Base-by-base conservation (phyloP, 2,888 invertebrate genomes). In the Caenorhabditis panamensis region DNA sequence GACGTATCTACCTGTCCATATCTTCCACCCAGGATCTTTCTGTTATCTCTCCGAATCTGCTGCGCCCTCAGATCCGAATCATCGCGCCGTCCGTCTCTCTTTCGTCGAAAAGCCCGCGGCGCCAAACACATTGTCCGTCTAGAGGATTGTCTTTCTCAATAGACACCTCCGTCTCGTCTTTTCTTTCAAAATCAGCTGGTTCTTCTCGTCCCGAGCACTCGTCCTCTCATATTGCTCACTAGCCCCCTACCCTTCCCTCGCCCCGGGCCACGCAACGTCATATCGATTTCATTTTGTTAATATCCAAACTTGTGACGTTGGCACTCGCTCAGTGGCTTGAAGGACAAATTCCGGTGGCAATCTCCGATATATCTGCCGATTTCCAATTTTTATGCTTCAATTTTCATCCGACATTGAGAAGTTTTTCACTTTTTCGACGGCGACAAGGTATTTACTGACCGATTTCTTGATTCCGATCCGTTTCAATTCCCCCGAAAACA, bases 111-210 rank as follows among this genome's bases (percentile, higher is more conserved):
- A 49, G 49, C 63, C 31, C 44, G 18, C 28, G 51, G 22, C 51
- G 59, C 47, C 56, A 58, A 66, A 64, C 56, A 64, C 51, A 28
- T 59, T 64, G 53, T 66, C 41, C 49, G 36, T 53, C 36, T 22
- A 31, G 8, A 24, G 66, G 41, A 49, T 66, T 64, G 20, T 66
- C 59, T 53, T 49, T 53, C 51, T 24, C 53, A 62, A 22, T 16
- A 64, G 63, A 28, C 59, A 47, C 59, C 53, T 24, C 54, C n/a
- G n/a, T 2, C n/a, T 31, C 28, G 24, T 26, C 36, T 73, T 51
- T 61, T n/a, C n/a, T 73, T 61, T 18, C 26, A 54, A 59, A 72
- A 61, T 66, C 59, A 64, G 62, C 41, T 61, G 66, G 49, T 11
- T n/a, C 28, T 26, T 13, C 8, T 24, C 4, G 18, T 6, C 5